Evolutionary conservation across 2,797 vertebrate species (phyloP), one percentile per base, ranked within the genome.

Genomic region (Liparis tanakae): DNA sequence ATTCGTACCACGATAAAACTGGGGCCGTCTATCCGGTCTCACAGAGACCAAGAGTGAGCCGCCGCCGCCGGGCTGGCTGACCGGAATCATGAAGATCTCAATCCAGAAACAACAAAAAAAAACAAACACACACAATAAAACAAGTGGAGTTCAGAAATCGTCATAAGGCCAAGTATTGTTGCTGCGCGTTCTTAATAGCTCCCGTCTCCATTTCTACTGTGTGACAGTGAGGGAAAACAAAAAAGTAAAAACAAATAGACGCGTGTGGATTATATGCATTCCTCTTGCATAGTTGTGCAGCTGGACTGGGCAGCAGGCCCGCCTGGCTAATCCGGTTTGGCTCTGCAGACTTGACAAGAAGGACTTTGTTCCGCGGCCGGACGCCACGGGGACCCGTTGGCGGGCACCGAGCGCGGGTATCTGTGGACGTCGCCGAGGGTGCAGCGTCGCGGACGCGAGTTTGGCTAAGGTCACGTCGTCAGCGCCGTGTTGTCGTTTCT

Each of bases 1-100:
- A 99, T 99, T 99, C 97, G 97, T 98, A 99, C 97, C 97, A 97
- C 97, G 85, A 97, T 98, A 98, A 97, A 98, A 98, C 96, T 97
- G 96, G 97, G 97, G 97, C 97, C 96, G 62, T 88, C 90, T 87
- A 86, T 89, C 89, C 87, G 85, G 92, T 93, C 91, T 99, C 98
- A 99, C 96, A 97, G 98, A 99, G 98, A 99, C 98, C 95, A 99
- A 96, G 96, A 97, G 97, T 96, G 96, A 97, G 97, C 97, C 97
- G 96, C 88, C 80, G 86, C 84, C 95, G 96, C 95, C 94, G 96
- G 95, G 94, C 95, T 92, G 96, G 96, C 97, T 97, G 97, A 96
- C 96, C 96, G 96, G 96, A 96, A 96, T 97, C 96, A 95, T 77
- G 78, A 46, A 62, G 95, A 96, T 98, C 97, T 96, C 96, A 95